Evolutionary conservation across 2,888 invertebrate genomes (phyloP).

Genomic region (Acanthosepion esculentum): DNA sequence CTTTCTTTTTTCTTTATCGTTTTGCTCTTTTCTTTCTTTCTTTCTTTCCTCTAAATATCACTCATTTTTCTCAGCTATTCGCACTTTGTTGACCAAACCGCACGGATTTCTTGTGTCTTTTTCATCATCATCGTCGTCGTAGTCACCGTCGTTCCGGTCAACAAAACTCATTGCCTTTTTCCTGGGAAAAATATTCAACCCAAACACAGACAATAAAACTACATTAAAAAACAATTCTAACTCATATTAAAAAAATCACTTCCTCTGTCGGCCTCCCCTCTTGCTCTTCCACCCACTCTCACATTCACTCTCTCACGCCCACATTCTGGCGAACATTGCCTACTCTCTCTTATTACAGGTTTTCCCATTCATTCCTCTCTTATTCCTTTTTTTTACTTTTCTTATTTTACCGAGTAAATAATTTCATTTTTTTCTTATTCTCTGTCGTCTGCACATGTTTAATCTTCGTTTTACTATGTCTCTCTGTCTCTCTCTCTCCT

Average conservation of each 20-base stretch:
- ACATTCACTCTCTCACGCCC: background rate
- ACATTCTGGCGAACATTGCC: background rate
- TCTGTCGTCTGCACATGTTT: background rate
- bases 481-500: background rate
- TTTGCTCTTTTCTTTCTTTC: background rate
- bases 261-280: background rate
- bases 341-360: background rate
- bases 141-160: background rate
- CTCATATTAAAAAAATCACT: constrained; percentile 16
- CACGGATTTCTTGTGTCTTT: background rate
- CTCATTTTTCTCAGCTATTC: background rate
- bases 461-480: background rate
- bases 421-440: no score
- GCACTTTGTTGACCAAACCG: constrained; percentile 6
- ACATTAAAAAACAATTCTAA: background rate
- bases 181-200: constrained; percentile 33
- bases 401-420: no score
- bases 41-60: background rate
- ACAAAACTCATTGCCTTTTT: background rate
- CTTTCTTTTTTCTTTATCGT: background rate
- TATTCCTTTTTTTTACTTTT: background rate
- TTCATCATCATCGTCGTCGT: background rate
- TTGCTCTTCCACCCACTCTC: background rate
- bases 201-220: background rate
- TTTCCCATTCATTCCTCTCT: background rate